Conservation (phyloP, 2,888 invertebrate genomes). For the Drosophila testacea region DNA sequence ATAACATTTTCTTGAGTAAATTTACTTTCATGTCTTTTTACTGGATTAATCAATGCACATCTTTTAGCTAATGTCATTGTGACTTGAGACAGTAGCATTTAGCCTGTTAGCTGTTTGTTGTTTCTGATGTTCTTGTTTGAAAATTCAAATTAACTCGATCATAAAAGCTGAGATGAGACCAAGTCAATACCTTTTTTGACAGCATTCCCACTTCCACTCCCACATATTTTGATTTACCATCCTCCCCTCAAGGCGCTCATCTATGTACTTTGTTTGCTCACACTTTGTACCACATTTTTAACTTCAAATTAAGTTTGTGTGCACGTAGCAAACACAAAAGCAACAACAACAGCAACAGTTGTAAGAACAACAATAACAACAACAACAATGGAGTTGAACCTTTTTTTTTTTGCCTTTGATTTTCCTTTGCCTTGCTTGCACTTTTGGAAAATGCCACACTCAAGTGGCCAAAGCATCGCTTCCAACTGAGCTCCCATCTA, state of each 20-base stretch:
- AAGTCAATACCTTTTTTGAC: constrained; percentile 62
- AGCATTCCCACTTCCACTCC: constrained; percentile 23
- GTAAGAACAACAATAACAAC: constrained; percentile 10
- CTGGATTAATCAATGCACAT: constrained; percentile 16
- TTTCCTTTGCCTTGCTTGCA: constrained; percentile 72
- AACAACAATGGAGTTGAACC: constrained; percentile 43
- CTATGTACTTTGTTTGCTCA: constrained; percentile 57
- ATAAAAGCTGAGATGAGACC: constrained; percentile 73
- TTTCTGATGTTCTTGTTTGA: constrained; percentile 42
- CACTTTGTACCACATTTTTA: constrained; percentile 76
- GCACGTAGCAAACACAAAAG: constrained; percentile 77
- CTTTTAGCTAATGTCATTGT: constrained; percentile 25
- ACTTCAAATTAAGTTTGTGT: constrained; percentile 79
- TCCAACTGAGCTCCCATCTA: constrained; percentile 15
- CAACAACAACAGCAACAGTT: constrained; percentile 36
- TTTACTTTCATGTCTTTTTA: background rate
- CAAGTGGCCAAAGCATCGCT: constrained; percentile 47
- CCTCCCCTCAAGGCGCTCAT: background rate
- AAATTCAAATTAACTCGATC: constrained; percentile 78
- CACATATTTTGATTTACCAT: too few relatives aligned
- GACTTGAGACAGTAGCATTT: constrained; percentile 5
- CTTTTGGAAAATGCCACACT: constrained; percentile 67
- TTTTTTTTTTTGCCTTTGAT: constrained; percentile 66
- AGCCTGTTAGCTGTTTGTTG: constrained; percentile 16
- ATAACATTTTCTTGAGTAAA: background rate